Evolutionary conservation across 2,888 invertebrate species (phyloP).

Genomic region (Drosophila phalerata): DNA sequence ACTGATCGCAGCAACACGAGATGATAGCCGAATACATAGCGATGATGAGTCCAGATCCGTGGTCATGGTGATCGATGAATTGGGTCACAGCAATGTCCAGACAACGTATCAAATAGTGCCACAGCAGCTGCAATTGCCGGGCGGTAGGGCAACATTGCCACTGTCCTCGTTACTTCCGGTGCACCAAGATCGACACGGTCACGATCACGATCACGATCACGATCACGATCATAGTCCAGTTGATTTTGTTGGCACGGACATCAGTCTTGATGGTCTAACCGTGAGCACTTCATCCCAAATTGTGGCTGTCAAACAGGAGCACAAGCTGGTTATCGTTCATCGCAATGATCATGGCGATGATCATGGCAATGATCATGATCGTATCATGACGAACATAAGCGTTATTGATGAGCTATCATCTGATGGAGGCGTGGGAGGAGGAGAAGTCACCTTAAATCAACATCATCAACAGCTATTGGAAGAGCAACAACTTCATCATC

Average conservation of each 20-base stretch:
- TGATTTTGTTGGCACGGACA: constrained; percentile 76
- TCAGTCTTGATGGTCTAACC: constrained; percentile 77
- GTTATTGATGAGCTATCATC: constrained; percentile 76
- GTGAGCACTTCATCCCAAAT: constrained; percentile 67
- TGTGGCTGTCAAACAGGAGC: constrained; percentile 80
- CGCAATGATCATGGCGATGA: constrained; percentile 22
- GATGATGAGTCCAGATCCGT: constrained; percentile 73
- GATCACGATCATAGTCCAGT: constrained; percentile 62
- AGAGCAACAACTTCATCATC: constrained; percentile 57
- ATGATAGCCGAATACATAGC: constrained; percentile 29
- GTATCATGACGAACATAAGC: constrained; percentile 39
- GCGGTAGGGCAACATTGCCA: constrained; percentile 39
- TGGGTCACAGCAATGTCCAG: constrained; percentile 64
- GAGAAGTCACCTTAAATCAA: constrained; percentile 74
- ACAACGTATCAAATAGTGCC: constrained; percentile 68
- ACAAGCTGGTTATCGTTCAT: constrained; percentile 76
- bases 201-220: not conserved
- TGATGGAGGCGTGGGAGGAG: constrained; percentile 54
- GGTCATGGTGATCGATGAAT: constrained; percentile 83
- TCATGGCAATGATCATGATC: not conserved
- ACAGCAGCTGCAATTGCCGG: constrained; percentile 58
- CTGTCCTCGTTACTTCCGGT: constrained; percentile 50
- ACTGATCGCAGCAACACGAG: constrained; percentile 33
- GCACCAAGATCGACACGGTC: constrained; percentile 55
- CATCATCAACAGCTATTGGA: constrained; percentile 73